These are phyloP conservation scores for Donacobius atricapilla DNA, from an alignment of 2,113 vertebrate species.

Conservation along the genomic window DNA sequence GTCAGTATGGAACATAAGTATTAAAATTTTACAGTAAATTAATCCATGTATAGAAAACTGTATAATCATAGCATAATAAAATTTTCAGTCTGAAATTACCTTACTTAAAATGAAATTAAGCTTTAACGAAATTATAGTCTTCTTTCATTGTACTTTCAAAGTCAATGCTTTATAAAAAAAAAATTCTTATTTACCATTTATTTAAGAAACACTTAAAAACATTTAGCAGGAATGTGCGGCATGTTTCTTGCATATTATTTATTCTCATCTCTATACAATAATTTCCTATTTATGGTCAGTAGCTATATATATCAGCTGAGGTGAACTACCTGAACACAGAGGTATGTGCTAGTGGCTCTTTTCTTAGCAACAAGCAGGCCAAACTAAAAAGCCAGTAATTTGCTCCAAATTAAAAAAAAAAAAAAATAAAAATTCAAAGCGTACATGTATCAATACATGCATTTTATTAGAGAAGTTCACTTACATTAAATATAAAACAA, in stretches of 20 bases:
- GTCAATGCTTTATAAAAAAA: background rate
- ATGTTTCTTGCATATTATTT: background rate
- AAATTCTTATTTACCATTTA: background rate
- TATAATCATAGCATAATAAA: background rate
- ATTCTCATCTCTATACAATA: background rate
- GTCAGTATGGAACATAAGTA: background rate
- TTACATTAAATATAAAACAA: background rate
- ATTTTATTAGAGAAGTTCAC: background rate
- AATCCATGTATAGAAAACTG: background rate
- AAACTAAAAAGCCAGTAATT: background rate
- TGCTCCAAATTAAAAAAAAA: background rate
- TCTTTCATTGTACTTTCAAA: background rate
- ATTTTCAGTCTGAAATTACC: background rate
- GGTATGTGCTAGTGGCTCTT: background rate
- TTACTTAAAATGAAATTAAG: background rate
- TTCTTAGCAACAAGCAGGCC: background rate
- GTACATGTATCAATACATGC: accelerated
- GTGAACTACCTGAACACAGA: background rate
- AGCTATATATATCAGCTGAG: background rate
- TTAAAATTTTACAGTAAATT: background rate
- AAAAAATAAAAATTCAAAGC: background rate
- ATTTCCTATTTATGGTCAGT: background rate
- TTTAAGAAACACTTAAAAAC: background rate
- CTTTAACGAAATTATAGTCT: background rate
- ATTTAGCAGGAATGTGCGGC: background rate